Percentiles rank a stretch among this genome's conserved stretches.
These are phyloP conservation scores for Polypedilum pembai DNA, from an alignment of 1,140 invertebrate genomes.

Conservation along the genomic window DNA sequence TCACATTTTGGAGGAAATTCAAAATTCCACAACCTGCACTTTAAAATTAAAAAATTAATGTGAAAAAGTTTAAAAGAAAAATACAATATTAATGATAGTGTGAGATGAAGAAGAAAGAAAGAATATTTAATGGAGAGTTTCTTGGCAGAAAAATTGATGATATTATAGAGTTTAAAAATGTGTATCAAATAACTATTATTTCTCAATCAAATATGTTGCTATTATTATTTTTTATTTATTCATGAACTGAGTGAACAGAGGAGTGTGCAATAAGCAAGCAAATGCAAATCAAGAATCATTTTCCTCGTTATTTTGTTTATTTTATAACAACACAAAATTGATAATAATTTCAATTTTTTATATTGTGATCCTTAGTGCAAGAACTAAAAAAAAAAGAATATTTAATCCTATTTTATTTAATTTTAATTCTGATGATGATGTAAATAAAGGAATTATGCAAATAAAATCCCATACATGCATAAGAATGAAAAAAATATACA, in stretches of 20 bases:
- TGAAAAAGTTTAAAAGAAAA: not conserved
- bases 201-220: not conserved
- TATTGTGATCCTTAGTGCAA: conserved; percentile 6
- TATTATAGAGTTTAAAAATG: no score
- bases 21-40: not conserved
- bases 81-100: conserved; percentile 6
- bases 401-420: conserved; percentile 20
- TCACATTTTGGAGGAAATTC: not conserved
- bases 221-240: conserved; percentile 7
- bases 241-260: not conserved
- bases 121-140: not conserved
- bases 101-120: conserved; percentile 8
- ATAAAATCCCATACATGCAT: not conserved
- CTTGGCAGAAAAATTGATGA: no score
- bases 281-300: not conserved
- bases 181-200: not conserved
- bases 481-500: not conserved
- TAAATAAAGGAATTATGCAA: conserved; percentile 19
- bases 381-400: not conserved
- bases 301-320: not conserved
- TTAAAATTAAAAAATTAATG: not conserved
- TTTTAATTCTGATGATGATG: conserved; percentile 2
- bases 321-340: not conserved
- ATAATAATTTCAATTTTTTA: not conserved
- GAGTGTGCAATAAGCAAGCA: not conserved